These are phyloP conservation scores for Aphaenogaster rudis DNA, from an alignment of 1,140 invertebrate species.

Conservation along the genomic window DNA sequence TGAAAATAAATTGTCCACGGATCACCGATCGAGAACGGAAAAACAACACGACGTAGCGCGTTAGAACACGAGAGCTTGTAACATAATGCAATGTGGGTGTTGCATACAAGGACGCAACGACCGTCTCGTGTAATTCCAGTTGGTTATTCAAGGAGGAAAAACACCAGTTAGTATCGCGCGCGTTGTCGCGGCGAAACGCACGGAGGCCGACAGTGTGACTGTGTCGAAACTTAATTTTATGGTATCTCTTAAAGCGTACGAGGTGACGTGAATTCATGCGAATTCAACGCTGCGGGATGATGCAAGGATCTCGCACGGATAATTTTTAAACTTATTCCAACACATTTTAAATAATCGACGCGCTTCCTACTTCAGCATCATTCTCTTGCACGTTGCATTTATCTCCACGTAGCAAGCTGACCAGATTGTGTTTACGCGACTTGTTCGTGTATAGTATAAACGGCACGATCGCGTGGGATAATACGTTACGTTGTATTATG, in stretches of 20 bases:
- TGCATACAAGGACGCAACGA: constrained; percentile 47
- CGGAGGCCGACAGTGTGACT: not conserved
- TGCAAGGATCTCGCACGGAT: not conserved
- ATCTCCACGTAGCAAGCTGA: not conserved
- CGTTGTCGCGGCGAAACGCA: not conserved
- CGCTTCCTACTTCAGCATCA: not conserved
- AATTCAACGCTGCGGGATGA: not conserved
- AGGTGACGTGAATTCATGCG: constrained; percentile 24
- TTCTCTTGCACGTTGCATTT: not conserved
- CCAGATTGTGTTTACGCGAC: not conserved
- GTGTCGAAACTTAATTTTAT: constrained; percentile 33
- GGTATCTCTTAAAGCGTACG: not conserved
- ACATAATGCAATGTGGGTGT: constrained; percentile 60
- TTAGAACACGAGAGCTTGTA: constrained; percentile 13
- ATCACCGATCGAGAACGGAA: constrained; percentile 27
- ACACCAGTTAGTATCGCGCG: constrained; percentile 25
- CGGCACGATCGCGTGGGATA: not conserved
- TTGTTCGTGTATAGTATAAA: not conserved
- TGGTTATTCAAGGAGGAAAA: constrained; percentile 40
- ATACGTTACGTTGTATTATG: not conserved
- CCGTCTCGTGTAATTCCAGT: constrained; percentile 46
- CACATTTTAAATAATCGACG: not conserved
- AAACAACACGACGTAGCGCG: constrained; percentile 5
- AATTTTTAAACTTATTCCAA: not conserved
- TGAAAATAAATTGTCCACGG: not conserved